Evolutionary conservation across 2,113 vertebrate species (phyloP), one percentile per base, ranked within the genome.

Genomic region (Laterallus jamaicensis): DNA sequence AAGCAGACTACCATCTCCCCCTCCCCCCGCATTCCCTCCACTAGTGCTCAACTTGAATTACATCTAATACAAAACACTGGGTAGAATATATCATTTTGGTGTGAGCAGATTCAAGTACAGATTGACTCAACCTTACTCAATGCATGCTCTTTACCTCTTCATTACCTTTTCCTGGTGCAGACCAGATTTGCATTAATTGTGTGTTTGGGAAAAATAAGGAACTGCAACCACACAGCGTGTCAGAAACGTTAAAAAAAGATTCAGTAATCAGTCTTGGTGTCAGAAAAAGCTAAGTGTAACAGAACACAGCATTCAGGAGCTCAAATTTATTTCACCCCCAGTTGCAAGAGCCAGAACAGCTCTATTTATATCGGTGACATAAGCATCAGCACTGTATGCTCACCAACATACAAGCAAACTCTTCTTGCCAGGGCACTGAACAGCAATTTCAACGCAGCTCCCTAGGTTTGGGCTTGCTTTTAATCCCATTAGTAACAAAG

Each of bases 281-380:
- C 78, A 91, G 50, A 66, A 92, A 86, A 92, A 75, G 77, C 40
- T 26, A 49, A 79, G 16, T 35, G 54, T 40, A 80, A 62, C 24
- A 86, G 69, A 95, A 86, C 15, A 95, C 80, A 93, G 81, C 47
- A 92, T 86, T 89, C 32, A 68, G 49, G 83, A 93, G 35, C 42
- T 21, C 77, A 87, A 37, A 94, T 95, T 88, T 84, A 91, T 89
- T 95, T 96, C 14, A 5, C 55, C 54, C 66, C 60, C 75, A 67
- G 63, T 35, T 70, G 55, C 15, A 42, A 91, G 37, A 88, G 73
- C 86, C 86, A 92, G 86, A 95, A 89, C 59, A 95, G 74, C 35
- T 93, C 88, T 96, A 92, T 95, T 96, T 94, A 90, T 92, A 66
- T 66, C 20, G 0, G 73, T 93, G 90, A 95, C 91, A 82, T 89